Conservation (phyloP, 2,113 vertebrate genomes). For the Peromyscus polionotus region DNA sequence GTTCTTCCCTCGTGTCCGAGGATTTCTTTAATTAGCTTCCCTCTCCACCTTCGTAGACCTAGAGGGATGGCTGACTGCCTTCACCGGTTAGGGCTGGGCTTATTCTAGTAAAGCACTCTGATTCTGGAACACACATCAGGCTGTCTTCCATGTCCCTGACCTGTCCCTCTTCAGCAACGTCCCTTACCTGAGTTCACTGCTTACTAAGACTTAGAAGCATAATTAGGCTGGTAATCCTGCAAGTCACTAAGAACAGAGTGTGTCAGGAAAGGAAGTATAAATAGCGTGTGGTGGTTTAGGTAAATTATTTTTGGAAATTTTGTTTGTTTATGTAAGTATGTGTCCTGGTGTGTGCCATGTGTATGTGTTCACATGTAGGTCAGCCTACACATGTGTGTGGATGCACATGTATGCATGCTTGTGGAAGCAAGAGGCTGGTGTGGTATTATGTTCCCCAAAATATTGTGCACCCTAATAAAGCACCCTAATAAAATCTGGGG, state of each 20-base stretch:
- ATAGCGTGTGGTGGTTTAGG: conserved; percentile 15
- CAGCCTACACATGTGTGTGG: not conserved
- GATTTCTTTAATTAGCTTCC: not conserved
- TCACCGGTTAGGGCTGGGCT: not conserved
- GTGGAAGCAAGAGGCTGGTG: too few relatives aligned
- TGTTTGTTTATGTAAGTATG: not conserved
- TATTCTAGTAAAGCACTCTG: not conserved
- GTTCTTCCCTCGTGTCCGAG: too few relatives aligned
- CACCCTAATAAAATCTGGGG: too few relatives aligned
- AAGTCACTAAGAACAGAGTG: not conserved
- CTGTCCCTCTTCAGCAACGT: not conserved
- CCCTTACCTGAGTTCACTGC: not conserved
- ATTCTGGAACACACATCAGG: not conserved
- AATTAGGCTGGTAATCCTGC: not conserved
- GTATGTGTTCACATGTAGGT: not conserved
- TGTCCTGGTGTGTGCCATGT: not conserved
- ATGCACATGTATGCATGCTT: not conserved
- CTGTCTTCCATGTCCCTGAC: not conserved
- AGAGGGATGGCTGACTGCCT: not conserved
- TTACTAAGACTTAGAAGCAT: conserved; percentile 35
- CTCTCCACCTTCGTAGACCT: not conserved
- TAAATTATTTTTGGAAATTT: not conserved
- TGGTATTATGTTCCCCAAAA: too few relatives aligned
- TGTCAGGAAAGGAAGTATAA: not conserved
- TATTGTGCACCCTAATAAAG: too few relatives aligned